Conservation (phyloP, 2,888 invertebrate genomes). For the Archaeoteleia sp. region DNA sequence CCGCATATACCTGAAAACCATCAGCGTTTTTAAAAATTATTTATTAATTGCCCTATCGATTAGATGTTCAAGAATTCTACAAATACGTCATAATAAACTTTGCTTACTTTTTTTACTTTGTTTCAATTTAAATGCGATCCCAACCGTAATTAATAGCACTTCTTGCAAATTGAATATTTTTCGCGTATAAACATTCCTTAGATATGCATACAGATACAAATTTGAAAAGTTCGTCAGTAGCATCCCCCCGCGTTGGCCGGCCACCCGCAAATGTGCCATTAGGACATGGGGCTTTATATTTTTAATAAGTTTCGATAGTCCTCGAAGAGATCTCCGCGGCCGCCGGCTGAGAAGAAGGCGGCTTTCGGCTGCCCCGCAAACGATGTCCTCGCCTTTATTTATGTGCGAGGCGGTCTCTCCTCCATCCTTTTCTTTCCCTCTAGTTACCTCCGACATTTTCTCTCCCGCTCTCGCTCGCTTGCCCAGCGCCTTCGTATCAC, state of each 20-base stretch:
- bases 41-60: slow-evolving; percentile 8
- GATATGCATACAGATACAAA: slow-evolving; percentile 51
- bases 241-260: slow-evolving; percentile 44
- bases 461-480: slow-evolving; percentile 28
- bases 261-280: slow-evolving; percentile 64
- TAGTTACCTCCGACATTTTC: slow-evolving; percentile 31
- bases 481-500: slow-evolving; percentile 50
- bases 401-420: slow-evolving; percentile 65
- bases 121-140: no score
- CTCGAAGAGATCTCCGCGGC: slow-evolving; percentile 60
- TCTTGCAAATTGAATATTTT: no score
- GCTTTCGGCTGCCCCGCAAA: slow-evolving; percentile 65
- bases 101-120: neutral
- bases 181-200: slow-evolving; percentile 5
- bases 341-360: slow-evolving; percentile 62
- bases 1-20: slow-evolving; percentile 24
- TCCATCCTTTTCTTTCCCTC: slow-evolving; percentile 44
- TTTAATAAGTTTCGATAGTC: slow-evolving; percentile 70
- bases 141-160: no score
- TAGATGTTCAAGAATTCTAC: neutral
- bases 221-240: slow-evolving; percentile 55
- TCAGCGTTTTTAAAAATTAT: neutral
- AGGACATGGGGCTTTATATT: slow-evolving; percentile 67
- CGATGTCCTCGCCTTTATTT: slow-evolving; percentile 69
- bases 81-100: neutral